Base-by-base conservation (phyloP, 2,797 vertebrate species). In the Protonibea diacanthus region DNA sequence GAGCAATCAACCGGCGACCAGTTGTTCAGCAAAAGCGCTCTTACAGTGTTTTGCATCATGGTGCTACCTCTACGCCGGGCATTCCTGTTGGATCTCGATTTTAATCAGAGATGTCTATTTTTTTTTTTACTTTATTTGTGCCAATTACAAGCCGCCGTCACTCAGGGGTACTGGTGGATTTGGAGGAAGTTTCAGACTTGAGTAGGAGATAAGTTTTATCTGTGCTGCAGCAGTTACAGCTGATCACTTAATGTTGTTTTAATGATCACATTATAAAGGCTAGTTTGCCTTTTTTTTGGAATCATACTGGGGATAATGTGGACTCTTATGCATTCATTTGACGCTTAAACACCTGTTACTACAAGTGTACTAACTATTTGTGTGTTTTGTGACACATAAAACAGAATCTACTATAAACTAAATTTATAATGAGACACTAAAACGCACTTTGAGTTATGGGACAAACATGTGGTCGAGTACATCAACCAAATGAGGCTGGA, bases 61-160 rank as follows among this genome's bases (percentile, higher is more conserved):
- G 59, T 40, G 18, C 49, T 1, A 74, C 55, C 23, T 69, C 72
- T 18, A 27, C 70, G 14, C 38, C 42, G 42, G 47, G 42, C 65
- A 29, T 63, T 72, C 72, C 55, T 64, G 40, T 58, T 27, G n/a
- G 60, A 71, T 33, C 47, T 57, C 15, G 7, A 12, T 62, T 58
- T 78, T 83, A 80, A 86, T 82, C 71, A 77, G 56, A 48, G 27
- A 59, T 49, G 61, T 52, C 64, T 45, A 0, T 64, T 29, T 29
- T 6, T 47, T 0, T 72, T 71, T 14, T 56, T 67, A 74, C 70
- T 72, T 80, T 69, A 71, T 76, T 74, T 73, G 74, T 58, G 56
- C 74, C 82, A 83, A 74, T 71, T 81, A 76, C 71, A 66, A 60
- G 57, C 63, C 17, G 27, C 40, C 60, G 68, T 80, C 79, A 77